Conservation (phyloP, 30 jellyfish, hydroid and myxozoan genomes). For the Cassiopea andromeda region DNA sequence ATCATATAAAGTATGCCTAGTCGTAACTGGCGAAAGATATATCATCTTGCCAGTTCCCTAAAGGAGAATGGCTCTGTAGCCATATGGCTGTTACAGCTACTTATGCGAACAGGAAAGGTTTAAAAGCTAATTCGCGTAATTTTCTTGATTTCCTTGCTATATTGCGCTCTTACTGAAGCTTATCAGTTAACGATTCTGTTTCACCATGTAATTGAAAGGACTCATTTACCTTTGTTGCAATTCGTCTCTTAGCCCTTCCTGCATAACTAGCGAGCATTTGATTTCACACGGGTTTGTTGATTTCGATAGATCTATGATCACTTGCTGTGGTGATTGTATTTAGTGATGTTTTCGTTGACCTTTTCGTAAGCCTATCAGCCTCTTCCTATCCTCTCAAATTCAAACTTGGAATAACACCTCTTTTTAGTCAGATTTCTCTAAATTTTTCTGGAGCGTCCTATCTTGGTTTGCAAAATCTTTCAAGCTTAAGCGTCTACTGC, state of each 20-base stretch:
- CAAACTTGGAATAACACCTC: conserved; percentile 11
- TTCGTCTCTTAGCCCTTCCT: not conserved
- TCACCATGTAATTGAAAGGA: too few relatives aligned
- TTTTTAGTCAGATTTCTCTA: conserved; percentile 6
- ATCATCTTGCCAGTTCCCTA: not conserved
- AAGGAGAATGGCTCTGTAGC: not conserved
- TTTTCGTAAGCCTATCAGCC: not conserved
- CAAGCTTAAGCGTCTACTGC: conserved; percentile 5
- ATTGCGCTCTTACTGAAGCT: too few relatives aligned
- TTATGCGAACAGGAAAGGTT: not conserved
- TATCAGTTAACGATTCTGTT: too few relatives aligned
- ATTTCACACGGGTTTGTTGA: not conserved
- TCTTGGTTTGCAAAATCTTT: conserved; percentile 16
- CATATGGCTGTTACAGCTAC: not conserved
- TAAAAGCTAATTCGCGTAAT: not conserved
- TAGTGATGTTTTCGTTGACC: conserved; percentile 1
- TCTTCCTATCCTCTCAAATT: conserved; percentile 9
- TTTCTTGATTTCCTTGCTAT: too few relatives aligned
- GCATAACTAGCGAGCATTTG: not conserved
- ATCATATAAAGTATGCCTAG: not conserved
- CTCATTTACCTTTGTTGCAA: too few relatives aligned
- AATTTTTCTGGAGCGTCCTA: conserved; percentile 17
- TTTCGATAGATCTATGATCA: conserved; percentile 1
- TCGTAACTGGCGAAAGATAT: not conserved
- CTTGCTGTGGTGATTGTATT: not conserved